Evolutionary conservation across 2,797 vertebrate species (phyloP), one percentile per base, ranked within the genome.

Genomic region (Valencia hispanica): DNA sequence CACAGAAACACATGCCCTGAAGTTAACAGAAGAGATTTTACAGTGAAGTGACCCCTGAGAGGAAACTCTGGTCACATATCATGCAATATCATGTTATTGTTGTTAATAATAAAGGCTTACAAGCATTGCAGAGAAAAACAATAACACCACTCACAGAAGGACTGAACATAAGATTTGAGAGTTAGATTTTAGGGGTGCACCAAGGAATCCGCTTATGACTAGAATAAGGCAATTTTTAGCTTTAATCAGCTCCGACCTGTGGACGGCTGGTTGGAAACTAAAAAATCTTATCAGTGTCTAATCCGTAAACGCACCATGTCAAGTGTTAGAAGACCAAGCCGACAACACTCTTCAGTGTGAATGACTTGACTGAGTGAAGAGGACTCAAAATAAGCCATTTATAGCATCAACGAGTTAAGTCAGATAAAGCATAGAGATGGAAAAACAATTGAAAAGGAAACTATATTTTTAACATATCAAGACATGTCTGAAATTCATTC

Each of bases 1-100:
- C 53, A 80, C 61, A 90, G 14, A 75, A n/a, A 80, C 25, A 79
- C 48, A 73, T 18, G 72, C 82, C 70, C 83, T 87, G 87, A 91
- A 93, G 93, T 88, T 79, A 82, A 66, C 88, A 83, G 89, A 43
- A 86, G 87, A 91, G 86, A 89, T 88, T 86, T 55, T 41, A 47
- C 47, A 36, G 39, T 8, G 34, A 53, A 78, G 41, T 72, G 48
- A 41, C 51, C 27, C 72, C 77, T 70, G 82, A 70, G 66, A 72
- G 81, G 43, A 82, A 90, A 83, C 84, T 92, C 90, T 85, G 68
- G 90, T 50, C 84, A 82, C 92, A 91, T 91, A 90, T 86, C 89
- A 91, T 80, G 85, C 85, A 69, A 74, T 53, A 73, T 74, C 55
- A 77, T 72, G 84, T 51, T 50, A 70, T 36, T 14, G 20, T 25